phyloP scores from a whole-genome alignment of 2,888 invertebrate species.

The Cheilosia vulpina region DNA sequence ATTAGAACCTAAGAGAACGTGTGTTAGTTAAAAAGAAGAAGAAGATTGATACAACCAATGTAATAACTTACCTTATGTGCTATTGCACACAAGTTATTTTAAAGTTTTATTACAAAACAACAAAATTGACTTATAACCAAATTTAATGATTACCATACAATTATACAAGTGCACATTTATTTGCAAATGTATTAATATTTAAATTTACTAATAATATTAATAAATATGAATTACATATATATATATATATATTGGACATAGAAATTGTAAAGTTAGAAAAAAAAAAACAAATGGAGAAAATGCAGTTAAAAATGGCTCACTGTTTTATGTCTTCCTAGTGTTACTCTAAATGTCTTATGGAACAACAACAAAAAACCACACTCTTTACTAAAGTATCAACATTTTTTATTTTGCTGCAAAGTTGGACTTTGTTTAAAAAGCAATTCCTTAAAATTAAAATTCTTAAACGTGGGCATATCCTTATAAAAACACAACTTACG shows the following conservation, averaged over 20 bases:
- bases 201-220: constrained; percentile 57
- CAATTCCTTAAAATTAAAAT: constrained; percentile 15
- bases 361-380: constrained; percentile 47
- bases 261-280: constrained; percentile 47
- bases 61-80: constrained; percentile 73
- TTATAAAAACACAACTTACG: constrained; percentile 32
- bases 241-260: constrained; percentile 52
- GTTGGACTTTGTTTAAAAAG: constrained; percentile 7
- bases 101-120: constrained; percentile 62
- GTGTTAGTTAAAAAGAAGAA: constrained; percentile 67
- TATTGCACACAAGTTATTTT: constrained; percentile 73
- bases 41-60: constrained; percentile 58
- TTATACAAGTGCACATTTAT: constrained; percentile 73
- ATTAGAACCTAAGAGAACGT: constrained; percentile 68
- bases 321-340: constrained; percentile 73
- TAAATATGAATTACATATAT: constrained; percentile 49
- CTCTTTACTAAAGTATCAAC: constrained; percentile 35
- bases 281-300: constrained; percentile 24
- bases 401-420: constrained; percentile 10
- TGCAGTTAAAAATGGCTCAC: constrained; percentile 61
- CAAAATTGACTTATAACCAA: constrained; percentile 64
- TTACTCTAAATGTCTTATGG: constrained; percentile 71
- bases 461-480: constrained; percentile 60
- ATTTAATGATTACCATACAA: constrained; percentile 58
- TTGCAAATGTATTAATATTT: constrained; percentile 66